These are phyloP conservation scores for Abscondita cerata DNA, from an alignment of 2,888 invertebrate species.

Conservation along the genomic window DNA sequence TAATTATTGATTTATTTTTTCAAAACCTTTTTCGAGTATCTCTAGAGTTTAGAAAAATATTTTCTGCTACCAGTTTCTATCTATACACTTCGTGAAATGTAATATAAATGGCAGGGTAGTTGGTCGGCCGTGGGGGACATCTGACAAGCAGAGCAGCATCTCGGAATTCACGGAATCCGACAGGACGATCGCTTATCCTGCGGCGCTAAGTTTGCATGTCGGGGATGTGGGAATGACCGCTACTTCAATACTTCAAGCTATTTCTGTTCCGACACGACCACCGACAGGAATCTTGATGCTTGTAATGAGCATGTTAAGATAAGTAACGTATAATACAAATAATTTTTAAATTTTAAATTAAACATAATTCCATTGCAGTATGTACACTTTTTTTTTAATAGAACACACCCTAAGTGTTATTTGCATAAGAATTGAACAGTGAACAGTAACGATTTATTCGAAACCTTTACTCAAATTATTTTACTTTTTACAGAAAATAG, in stretches of 20 bases:
- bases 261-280: slow-evolving; percentile 37
- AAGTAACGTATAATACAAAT: slow-evolving; percentile 25
- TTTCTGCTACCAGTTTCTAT: not conserved
- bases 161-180: slow-evolving; percentile 46
- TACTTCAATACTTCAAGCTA: slow-evolving; percentile 38
- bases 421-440: too few relatives aligned
- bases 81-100: slow-evolving; percentile 31
- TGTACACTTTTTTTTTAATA: too few relatives aligned
- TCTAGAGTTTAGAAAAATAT: not conserved
- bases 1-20: too few relatives aligned
- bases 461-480: too few relatives aligned
- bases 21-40: too few relatives aligned
- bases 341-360: too few relatives aligned
- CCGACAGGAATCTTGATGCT: slow-evolving; percentile 34
- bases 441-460: too few relatives aligned
- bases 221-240: slow-evolving; percentile 44
- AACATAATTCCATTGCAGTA: too few relatives aligned
- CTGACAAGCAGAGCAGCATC: slow-evolving; percentile 44
- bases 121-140: slow-evolving; percentile 43
- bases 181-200: slow-evolving; percentile 45
- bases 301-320: slow-evolving; percentile 33
- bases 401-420: too few relatives aligned
- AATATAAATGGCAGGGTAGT: slow-evolving; percentile 40
- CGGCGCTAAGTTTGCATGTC: slow-evolving; percentile 44
- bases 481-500: too few relatives aligned